Percentiles rank a stretch among this genome's conserved stretches.
Conservation (phyloP, 2,797 vertebrate species). For the Peromyscus melanophrys region DNA sequence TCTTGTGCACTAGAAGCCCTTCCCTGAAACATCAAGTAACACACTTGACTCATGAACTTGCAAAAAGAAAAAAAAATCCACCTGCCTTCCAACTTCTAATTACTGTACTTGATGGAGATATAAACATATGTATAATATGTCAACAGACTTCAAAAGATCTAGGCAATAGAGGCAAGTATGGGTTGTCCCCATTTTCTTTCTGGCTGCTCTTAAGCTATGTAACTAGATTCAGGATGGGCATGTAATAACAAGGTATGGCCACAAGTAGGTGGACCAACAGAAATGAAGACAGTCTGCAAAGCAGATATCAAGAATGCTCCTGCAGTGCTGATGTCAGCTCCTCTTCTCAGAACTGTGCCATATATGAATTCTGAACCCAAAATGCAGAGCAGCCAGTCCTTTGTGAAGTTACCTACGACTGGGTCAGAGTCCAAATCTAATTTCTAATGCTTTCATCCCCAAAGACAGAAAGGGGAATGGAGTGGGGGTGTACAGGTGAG, state of each 20-base stretch:
- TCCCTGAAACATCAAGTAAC: conserved; percentile 30
- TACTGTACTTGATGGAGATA: background rate
- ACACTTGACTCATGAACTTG: background rate
- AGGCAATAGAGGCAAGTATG: background rate
- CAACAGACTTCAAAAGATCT: background rate
- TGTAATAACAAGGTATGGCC: background rate
- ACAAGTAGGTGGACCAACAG: background rate
- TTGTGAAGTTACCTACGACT: background rate
- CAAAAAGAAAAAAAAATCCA: background rate
- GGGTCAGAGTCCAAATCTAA: background rate
- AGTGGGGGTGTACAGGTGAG: background rate
- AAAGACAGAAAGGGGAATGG: background rate
- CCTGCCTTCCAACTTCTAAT: background rate
- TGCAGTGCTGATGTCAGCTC: background rate
- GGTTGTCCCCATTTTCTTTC: background rate
- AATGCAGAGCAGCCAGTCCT: background rate
- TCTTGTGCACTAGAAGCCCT: background rate
- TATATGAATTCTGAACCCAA: background rate
- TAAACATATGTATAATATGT: background rate
- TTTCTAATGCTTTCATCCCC: background rate
- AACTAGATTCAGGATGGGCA: background rate
- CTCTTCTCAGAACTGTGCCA: background rate
- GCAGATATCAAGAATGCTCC: background rate
- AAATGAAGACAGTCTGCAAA: background rate
- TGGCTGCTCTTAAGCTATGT: background rate